Percentiles rank a stretch among this genome's conserved stretches.
Conservation (phyloP, 1,140 invertebrate species). For the Lordiphosa collinella region DNA sequence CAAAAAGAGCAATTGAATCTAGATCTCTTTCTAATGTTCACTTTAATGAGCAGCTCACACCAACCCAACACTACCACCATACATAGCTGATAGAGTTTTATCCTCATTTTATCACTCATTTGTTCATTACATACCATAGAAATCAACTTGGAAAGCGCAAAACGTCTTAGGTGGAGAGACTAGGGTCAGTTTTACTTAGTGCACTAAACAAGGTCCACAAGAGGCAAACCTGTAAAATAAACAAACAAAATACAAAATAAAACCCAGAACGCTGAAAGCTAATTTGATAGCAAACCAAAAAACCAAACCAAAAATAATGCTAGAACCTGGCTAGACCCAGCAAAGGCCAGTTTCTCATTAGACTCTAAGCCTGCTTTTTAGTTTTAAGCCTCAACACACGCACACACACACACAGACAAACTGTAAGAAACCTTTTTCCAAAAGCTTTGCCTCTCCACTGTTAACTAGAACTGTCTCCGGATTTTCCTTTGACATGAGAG, state of each 20-base stretch:
- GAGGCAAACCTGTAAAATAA: conserved; percentile 66
- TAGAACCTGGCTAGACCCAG: conserved; percentile 12
- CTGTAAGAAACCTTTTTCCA: too few species aligned
- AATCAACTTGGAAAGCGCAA: conserved; percentile 66
- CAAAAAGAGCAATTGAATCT: too few species aligned
- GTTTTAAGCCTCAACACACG: conserved; percentile 32
- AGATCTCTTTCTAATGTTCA: too few species aligned
- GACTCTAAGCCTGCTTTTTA: conserved; percentile 55
- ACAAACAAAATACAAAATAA: conserved; percentile 16
- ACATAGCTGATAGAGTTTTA: conserved; percentile 60
- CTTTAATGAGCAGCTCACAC: too few species aligned
- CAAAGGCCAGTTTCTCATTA: conserved; percentile 22
- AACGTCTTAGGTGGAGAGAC: conserved; percentile 63
- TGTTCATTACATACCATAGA: conserved; percentile 27
- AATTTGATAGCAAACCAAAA: not conserved
- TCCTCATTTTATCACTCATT: conserved; percentile 48
- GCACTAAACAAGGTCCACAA: conserved; percentile 26
- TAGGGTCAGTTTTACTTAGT: conserved; percentile 20
- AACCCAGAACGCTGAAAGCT: conserved; percentile 2
- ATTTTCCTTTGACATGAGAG: conserved; percentile 3
- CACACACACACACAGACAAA: not conserved
- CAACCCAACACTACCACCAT: conserved; percentile 44
- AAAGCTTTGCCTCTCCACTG: conserved; percentile 15
- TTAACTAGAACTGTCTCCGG: conserved; percentile 32
- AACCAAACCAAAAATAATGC: not conserved